Percentiles rank a stretch among this genome's conserved stretches.
Evolutionary conservation across 2,888 invertebrate genomes (phyloP).

Genomic region (Drosophila parthenogenetica): DNA sequence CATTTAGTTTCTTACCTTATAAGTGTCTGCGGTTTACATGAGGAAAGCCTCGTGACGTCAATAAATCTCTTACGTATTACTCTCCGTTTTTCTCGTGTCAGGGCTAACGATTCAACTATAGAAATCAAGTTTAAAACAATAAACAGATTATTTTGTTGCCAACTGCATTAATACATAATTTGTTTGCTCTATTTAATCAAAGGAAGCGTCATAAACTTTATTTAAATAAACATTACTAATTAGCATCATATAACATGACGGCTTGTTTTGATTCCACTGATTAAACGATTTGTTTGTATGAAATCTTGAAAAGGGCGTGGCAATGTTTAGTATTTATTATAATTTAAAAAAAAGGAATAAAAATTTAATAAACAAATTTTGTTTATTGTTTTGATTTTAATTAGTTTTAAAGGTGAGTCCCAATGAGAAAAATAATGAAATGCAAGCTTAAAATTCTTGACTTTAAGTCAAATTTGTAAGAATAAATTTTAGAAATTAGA

Average conservation of each 20-base stretch:
- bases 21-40: background rate
- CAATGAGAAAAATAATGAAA: too few species aligned
- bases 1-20: too few species aligned
- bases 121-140: slow-evolving; percentile 28
- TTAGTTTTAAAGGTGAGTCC: too few species aligned
- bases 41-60: slow-evolving; percentile 23
- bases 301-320: too few species aligned
- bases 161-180: slow-evolving; percentile 13
- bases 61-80: slow-evolving; percentile 13
- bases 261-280: background rate
- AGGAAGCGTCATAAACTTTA: background rate
- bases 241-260: background rate
- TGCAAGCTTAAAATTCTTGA: too few species aligned
- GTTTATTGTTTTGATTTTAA: too few species aligned
- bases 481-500: too few species aligned
- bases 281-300: background rate
- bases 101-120: slow-evolving; percentile 35
- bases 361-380: too few species aligned
- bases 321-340: too few species aligned
- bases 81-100: background rate
- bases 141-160: background rate
- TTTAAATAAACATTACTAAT: background rate
- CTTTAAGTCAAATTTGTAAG: too few species aligned
- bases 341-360: too few species aligned
- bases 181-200: background rate